Base-by-base conservation (phyloP, 2,888 invertebrate species). In the Pelosia muscerda region DNA sequence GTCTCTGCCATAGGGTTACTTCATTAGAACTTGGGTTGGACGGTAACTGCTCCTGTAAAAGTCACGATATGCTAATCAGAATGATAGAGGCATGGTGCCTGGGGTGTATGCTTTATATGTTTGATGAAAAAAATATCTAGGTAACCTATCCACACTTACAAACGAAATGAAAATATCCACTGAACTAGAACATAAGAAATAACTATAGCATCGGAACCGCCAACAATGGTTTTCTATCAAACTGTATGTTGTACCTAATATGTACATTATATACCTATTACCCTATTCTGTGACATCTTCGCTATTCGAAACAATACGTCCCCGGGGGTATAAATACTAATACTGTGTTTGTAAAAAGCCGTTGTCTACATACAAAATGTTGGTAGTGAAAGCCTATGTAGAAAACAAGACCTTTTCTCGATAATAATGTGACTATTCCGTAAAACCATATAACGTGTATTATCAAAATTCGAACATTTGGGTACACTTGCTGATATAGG, bases 301-400 rank as follows among this genome's bases (percentile, higher is more conserved):
- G 34, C 64, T 26, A 64, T 66, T 57, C 31, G 61, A 58, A 63
- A 68, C 64, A 70, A 66, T 64, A 66, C n/a, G 60, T 61, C 70
- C 69, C 66, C 53, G 23, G 53, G 64, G 64, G 56, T 64, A 64
- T 66, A 57, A 66, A 67, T 61, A 64, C 60, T 66, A 67, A 66
- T 64, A 67, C 70, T 56, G 57, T 68, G 63, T 69, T 70, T 54
- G 62, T 61, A 69, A 73, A 74, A 74, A 68, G 53, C 13, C 38
- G 55, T 60, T 71, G 69, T 74, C 69, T 76, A 65, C 64, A 67
- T 31, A 70, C 64, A 67, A 73, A 65, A 60, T 54, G 61, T 68
- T 71, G 66, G 63, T 68, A 66, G 57, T 38, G 31, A 67, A 56
- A 23, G 34, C 58, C 53, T 38, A 63, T 38, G n/a, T 28, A 53